phyloP scores from a whole-genome alignment of 2,888 invertebrate genomes.

The Andrena camellia region DNA sequence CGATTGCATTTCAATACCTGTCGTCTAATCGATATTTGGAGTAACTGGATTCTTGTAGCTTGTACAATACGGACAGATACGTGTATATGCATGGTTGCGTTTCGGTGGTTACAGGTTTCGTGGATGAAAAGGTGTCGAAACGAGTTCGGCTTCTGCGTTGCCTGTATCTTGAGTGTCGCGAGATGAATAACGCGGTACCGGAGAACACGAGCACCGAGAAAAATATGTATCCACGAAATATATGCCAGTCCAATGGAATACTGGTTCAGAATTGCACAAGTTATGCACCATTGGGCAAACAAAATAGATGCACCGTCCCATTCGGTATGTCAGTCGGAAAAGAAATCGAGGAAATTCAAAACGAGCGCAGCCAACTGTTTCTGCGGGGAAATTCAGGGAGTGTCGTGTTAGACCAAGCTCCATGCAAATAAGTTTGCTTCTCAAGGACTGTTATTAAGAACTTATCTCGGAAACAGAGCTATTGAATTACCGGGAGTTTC shows the following conservation, averaged over 20 bases:
- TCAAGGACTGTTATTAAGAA: conserved; percentile 5
- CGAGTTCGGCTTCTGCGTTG: background rate
- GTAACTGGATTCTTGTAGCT: background rate
- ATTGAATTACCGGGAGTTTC: background rate
- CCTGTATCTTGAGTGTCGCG: conserved; percentile 10
- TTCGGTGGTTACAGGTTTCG: background rate
- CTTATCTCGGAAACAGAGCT: background rate
- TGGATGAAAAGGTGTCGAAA: background rate
- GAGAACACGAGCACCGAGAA: conserved; percentile 1
- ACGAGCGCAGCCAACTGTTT: background rate
- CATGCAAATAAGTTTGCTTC: background rate
- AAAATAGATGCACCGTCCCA: conserved; percentile 22
- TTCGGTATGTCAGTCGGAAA: background rate
- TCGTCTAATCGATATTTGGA: too few species aligned
- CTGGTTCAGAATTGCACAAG: conserved; percentile 20
- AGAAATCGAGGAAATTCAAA: conserved; percentile 4
- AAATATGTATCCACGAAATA: conserved; percentile 23
- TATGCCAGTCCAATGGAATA: conserved; percentile 27
- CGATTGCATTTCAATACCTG: too few species aligned
- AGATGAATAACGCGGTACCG: conserved; percentile 19
- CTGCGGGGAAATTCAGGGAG: background rate
- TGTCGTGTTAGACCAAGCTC: background rate
- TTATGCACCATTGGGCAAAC: conserved; percentile 35
- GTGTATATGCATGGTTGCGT: too few species aligned
- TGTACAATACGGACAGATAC: background rate